These are phyloP conservation scores for Spea multiplicata DNA, from an alignment of 2,113 vertebrate genomes.

Conservation along the genomic window DNA sequence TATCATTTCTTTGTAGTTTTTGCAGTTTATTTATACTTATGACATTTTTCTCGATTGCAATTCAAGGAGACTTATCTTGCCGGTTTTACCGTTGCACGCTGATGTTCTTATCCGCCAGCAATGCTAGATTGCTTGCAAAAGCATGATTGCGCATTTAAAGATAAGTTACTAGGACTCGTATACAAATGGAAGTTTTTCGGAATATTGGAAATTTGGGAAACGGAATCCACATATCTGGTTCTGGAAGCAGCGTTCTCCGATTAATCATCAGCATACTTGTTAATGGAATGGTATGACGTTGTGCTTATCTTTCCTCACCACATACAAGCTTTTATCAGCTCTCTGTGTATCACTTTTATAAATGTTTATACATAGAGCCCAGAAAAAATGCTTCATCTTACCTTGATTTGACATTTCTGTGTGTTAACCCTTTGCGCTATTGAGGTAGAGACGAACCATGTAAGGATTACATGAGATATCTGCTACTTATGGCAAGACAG, in stretches of 20 bases:
- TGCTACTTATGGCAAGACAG: too few relatives aligned
- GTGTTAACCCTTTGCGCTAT: slow-evolving; percentile 17
- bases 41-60: too few relatives aligned
- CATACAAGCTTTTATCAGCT: slow-evolving; percentile 44
- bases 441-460: neutral
- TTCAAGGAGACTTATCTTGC: too few relatives aligned
- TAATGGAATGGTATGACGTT: slow-evolving; percentile 41
- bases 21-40: too few relatives aligned
- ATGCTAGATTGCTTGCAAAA: neutral
- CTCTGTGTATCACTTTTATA: slow-evolving; percentile 31
- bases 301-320: slow-evolving; percentile 46
- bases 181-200: neutral
- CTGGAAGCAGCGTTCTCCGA: neutral
- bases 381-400: slow-evolving; percentile 38
- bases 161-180: neutral
- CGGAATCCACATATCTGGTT: neutral
- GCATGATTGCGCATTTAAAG: neutral
- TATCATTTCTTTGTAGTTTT: too few relatives aligned
- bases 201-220: neutral
- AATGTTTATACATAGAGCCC: slow-evolving; percentile 32
- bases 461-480: neutral
- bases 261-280: slow-evolving; percentile 39
- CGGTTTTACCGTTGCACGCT: too few relatives aligned
- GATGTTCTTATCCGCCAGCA: neutral
- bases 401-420: slow-evolving; percentile 43